Evolutionary conservation across 2,888 invertebrate species (phyloP).

Genomic region (Keiferia lycopersicella): DNA sequence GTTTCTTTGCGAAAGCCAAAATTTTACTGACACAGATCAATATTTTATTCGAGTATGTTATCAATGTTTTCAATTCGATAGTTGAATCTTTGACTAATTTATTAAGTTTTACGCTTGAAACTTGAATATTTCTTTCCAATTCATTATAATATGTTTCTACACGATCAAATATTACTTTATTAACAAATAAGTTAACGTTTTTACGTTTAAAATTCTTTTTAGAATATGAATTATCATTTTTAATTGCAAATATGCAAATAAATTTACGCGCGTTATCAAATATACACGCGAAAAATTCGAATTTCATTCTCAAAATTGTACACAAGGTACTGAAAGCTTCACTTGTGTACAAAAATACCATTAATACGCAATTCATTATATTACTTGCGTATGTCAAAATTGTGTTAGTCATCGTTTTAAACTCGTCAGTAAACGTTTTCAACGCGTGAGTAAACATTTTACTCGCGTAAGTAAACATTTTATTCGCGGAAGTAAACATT

Average conservation of each 20-base stretch:
- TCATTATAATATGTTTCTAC: neutral
- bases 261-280: conserved; percentile 9
- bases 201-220: neutral
- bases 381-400: conserved; percentile 28
- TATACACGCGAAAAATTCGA: neutral
- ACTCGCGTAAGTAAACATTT: conserved; percentile 12
- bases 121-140: neutral
- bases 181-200: neutral
- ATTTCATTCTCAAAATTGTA: conserved; percentile 19
- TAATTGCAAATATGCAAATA: conserved; percentile 10
- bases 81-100: neutral
- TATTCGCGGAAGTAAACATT: conserved; percentile 27
- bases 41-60: neutral
- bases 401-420: conserved; percentile 25
- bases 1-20: neutral
- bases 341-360: neutral
- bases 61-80: neutral
- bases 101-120: conserved; percentile 4
- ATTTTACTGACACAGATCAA: neutral
- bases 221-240: conserved; percentile 4
- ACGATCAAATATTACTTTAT: neutral
- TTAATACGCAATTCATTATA: conserved; percentile 21
- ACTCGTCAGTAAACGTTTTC: conserved; percentile 30
- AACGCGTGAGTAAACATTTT: conserved; percentile 25
- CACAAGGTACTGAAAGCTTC: conserved; percentile 13